Base-by-base conservation (phyloP, 1,140 invertebrate species). In the Aethina tumida region DNA sequence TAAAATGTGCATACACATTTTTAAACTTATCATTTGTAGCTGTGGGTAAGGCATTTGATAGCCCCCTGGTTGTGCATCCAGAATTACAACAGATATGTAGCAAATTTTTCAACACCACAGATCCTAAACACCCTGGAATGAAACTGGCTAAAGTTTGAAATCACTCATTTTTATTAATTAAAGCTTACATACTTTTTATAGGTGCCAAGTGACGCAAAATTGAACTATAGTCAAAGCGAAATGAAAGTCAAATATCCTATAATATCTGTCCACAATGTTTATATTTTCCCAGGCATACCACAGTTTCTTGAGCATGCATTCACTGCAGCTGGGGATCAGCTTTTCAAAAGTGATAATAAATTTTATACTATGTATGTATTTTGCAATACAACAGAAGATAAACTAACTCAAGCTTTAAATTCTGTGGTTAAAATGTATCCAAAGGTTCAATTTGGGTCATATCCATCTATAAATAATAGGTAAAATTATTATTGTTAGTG, bases 261-360 rank as follows among this genome's bases (percentile, higher is more conserved):
- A 37, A 71, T 88, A 22, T 67, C 62, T 29, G 57, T 86, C 5
- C 55, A 65, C 27, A 90, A 89, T 64, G 81, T 88, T 2, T 80
- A 74, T 45, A 70, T 85, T 27, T 83, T 89, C 52, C 85, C 86
- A 20, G 85, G 85, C 6, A 75, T 86, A 27, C 83, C 84, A 7
- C 58, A 68, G 38, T 74, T 79, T 47, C 60, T 84, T 27, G 61
- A 78, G 50, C 61, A 56, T 32, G 64, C 68, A n/a, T 83, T 85
- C 42, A 45, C 48, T 38, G 36, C 43, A 25, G 28, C 52, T 35
- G 54, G 41, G 17, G 35, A 65, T 50, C 52, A 64, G 45, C 46
- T 65, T 21, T 69, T 72, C 43, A 44, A 48, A 31, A 49, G 52
- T 12, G 44, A 56, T 13, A 51, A 50, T 18, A 55, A 50, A 27